Base-by-base conservation (phyloP, 2,888 invertebrate genomes). In the Cinara cedri region DNA sequence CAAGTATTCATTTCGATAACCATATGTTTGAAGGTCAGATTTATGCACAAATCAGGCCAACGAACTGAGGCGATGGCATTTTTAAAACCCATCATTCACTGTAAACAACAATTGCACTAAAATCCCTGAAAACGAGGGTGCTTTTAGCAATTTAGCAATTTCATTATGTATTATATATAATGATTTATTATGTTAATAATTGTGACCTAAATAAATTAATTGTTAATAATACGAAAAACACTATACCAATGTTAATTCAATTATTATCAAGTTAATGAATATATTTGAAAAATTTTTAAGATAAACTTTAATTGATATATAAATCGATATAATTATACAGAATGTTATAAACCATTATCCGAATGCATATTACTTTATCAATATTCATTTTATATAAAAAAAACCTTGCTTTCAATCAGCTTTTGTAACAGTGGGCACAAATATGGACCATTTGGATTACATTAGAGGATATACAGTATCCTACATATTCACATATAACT, bases 61-160 rank as follows among this genome's bases (percentile, higher is more conserved):
- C n/a, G n/a, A n/a, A n/a, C n/a, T n/a, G n/a, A n/a, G n/a, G n/a
- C n/a, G n/a, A n/a, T n/a, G n/a, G n/a, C n/a, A n/a, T n/a, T n/a
- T n/a, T n/a, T n/a, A n/a, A n/a, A n/a, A n/a, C n/a, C n/a, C n/a
- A n/a, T n/a, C n/a, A n/a, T n/a, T n/a, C n/a, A n/a, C n/a, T n/a
- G n/a, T n/a, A n/a, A n/a, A n/a, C n/a, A n/a, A n/a, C n/a, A n/a
- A n/a, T n/a, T n/a, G n/a, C n/a, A n/a, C n/a, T n/a, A 68, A 68
- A 78, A 78, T 68, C 78, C 78, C 78, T 78, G 78, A 68, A 78
- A 78, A 78, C 57, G 78, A 70, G 70, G 78, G 78, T 78, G 78
- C 78, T 78, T 78, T 62, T 49, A 78, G 19, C 57, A 21, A 19
- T 26, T n/a, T n/a, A n/a, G n/a, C n/a, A n/a, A 57, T 68, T 65